These are phyloP conservation scores for Entelurus aequoreus DNA, from an alignment of 2,113 vertebrate species.

Conservation along the genomic window DNA sequence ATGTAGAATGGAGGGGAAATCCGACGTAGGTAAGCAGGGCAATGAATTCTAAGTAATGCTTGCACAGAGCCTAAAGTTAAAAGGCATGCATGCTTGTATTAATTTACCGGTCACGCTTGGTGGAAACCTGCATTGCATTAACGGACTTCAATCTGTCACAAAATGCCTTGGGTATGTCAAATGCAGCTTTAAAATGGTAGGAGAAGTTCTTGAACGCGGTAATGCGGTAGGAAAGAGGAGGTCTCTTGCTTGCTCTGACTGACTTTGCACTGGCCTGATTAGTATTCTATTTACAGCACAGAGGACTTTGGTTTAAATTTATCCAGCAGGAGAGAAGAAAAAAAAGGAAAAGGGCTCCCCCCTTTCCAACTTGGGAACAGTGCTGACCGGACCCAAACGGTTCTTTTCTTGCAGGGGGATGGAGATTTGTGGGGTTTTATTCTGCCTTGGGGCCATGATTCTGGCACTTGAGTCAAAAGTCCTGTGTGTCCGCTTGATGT, in stretches of 20 bases:
- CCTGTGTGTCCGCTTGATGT: constrained; percentile 43
- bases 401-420: constrained; percentile 28
- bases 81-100: constrained; percentile 52
- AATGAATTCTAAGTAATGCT: constrained; percentile 50
- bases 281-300: constrained; percentile 68
- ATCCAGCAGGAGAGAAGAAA: constrained; percentile 51
- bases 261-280: constrained; percentile 64
- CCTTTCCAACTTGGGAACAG: constrained; percentile 25
- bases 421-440: constrained; percentile 31
- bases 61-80: constrained; percentile 38
- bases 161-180: constrained; percentile 46
- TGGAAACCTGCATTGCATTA: constrained; percentile 41
- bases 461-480: constrained; percentile 35
- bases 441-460: constrained; percentile 34
- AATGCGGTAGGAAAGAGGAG: constrained; percentile 44
- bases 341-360: constrained; percentile 55
- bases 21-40: constrained; percentile 14
- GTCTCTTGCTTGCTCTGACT: constrained; percentile 42
- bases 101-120: constrained; percentile 49
- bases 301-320: constrained; percentile 69
- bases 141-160: constrained; percentile 43
- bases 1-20: constrained; percentile 40
- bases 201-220: constrained; percentile 39
- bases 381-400: constrained; percentile 31
- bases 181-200: constrained; percentile 40